Percentiles rank a stretch among this genome's conserved stretches.
These are phyloP conservation scores for Micoletzkya japonica DNA, from an alignment of 2,888 invertebrate species.

Conservation along the genomic window DNA sequence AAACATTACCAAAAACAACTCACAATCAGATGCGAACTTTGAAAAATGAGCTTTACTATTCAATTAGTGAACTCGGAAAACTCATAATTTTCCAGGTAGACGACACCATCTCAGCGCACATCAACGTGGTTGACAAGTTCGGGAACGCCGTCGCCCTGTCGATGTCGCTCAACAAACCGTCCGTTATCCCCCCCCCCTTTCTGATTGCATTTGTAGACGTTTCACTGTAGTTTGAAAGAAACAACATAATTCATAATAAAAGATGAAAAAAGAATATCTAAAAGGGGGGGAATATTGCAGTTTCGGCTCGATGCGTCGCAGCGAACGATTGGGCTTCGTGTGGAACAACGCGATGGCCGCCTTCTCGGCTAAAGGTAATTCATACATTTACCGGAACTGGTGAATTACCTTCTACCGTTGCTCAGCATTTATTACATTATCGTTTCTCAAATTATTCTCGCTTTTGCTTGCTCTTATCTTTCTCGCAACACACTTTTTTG, in stretches of 20 bases:
- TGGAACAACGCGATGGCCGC: constrained; percentile 47
- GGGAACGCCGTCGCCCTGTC: constrained; percentile 38
- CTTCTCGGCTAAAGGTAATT: constrained; percentile 28
- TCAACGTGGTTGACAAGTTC: constrained; percentile 32
- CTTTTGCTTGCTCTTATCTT: no score
- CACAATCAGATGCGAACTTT: no score
- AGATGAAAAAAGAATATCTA: not conserved
- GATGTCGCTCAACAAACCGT: constrained; percentile 37
- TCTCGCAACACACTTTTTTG: no score
- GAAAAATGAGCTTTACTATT: no score
- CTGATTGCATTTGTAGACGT: no score
- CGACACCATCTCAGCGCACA: constrained; percentile 32
- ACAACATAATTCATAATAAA: not conserved
- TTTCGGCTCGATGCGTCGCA: constrained; percentile 39
- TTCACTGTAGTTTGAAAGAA: no score
- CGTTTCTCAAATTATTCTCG: no score
- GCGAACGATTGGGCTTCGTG: constrained; percentile 37
- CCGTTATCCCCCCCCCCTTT: constrained; percentile 11
- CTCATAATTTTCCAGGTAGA: constrained; percentile 27
- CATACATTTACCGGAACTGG: no score
- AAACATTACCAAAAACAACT: no score
- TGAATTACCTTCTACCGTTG: no score
- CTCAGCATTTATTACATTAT: no score
- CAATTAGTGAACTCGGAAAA: not conserved
- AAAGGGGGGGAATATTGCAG: constrained; percentile 27